A percentile compares a stretch with the other conserved stretches of the same genome.
These are phyloP conservation scores for Acanthornis magna DNA, from an alignment of 2,797 vertebrate genomes.

Conservation along the genomic window DNA sequence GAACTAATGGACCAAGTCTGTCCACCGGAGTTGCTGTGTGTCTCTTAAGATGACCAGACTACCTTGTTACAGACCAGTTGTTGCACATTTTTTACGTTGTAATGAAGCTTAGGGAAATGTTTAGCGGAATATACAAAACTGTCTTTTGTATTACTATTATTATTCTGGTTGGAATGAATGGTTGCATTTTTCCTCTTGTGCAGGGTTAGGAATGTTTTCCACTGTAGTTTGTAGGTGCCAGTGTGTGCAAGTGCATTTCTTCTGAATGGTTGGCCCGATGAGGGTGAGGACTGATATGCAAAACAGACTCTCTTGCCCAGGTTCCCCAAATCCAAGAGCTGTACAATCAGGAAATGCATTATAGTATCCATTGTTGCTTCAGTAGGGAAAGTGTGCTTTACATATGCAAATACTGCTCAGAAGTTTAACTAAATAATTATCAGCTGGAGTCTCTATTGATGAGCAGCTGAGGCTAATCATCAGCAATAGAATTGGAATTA, in stretches of 20 bases:
- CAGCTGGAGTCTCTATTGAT: slow-evolving; percentile 78
- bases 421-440: slow-evolving; percentile 83
- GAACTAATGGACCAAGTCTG: not conserved
- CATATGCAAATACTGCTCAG: slow-evolving; percentile 74
- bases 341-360: slow-evolving; percentile 70
- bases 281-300: slow-evolving; percentile 52
- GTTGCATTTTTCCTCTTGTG: not conserved
- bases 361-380: slow-evolving; percentile 67
- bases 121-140: not conserved
- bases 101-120: not conserved
- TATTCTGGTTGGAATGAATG: not conserved
- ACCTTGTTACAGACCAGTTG: not conserved
- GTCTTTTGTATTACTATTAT: not conserved
- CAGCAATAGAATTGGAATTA: slow-evolving; percentile 64
- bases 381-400: slow-evolving; percentile 65
- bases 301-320: slow-evolving; percentile 48
- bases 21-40: not conserved
- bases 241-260: slow-evolving; percentile 29
- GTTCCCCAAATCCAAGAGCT: slow-evolving; percentile 38
- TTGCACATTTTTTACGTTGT: not conserved
- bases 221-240: not conserved
- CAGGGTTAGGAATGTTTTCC: not conserved
- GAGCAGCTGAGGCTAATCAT: slow-evolving; percentile 79
- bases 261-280: slow-evolving; percentile 67
- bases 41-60: not conserved